Percentiles rank a stretch among this genome's conserved stretches.
phyloP scores from a whole-genome alignment of 2,113 vertebrate genomes.

The Hippoglossus stenolepis region DNA sequence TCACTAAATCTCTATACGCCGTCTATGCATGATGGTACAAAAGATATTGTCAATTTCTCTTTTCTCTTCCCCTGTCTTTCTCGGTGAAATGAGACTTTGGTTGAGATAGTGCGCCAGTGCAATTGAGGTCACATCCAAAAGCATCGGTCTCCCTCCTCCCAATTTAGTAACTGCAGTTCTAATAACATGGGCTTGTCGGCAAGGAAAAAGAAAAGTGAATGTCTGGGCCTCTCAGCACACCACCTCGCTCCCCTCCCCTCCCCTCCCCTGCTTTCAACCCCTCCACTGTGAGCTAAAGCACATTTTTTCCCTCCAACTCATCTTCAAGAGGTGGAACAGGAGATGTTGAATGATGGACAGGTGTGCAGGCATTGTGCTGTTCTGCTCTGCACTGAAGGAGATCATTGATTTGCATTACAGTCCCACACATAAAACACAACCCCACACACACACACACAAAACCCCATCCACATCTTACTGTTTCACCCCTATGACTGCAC shows the following conservation, averaged over 20 bases:
- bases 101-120: slow-evolving; percentile 62
- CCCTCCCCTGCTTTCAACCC: slow-evolving; percentile 52
- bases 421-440: slow-evolving; percentile 67
- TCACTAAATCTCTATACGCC: slow-evolving; percentile 72
- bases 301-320: slow-evolving; percentile 45
- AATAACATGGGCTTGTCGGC: slow-evolving; percentile 67
- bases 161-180: slow-evolving; percentile 69
- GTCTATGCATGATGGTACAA: slow-evolving; percentile 75
- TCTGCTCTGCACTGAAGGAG: slow-evolving; percentile 74
- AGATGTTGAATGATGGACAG: slow-evolving; percentile 81
- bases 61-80: slow-evolving; percentile 53
- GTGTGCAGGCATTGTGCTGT: slow-evolving; percentile 78
- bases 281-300: slow-evolving; percentile 66
- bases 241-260: slow-evolving; percentile 12
- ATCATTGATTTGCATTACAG: slow-evolving; percentile 80
- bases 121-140: slow-evolving; percentile 79
- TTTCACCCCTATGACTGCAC: slow-evolving; percentile 72
- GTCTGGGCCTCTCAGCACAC: slow-evolving; percentile 62
- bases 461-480: slow-evolving; percentile 58
- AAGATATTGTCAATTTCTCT: slow-evolving; percentile 75
- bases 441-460: slow-evolving; percentile 11
- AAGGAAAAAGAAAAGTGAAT: slow-evolving; percentile 71
- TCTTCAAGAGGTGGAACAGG: slow-evolving; percentile 74
- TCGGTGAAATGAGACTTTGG: slow-evolving; percentile 73
- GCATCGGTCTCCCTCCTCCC: slow-evolving; percentile 66